Evolutionary conservation across 2,797 vertebrate species (phyloP).

Genomic region (Pipistrellus pygmaeus): DNA sequence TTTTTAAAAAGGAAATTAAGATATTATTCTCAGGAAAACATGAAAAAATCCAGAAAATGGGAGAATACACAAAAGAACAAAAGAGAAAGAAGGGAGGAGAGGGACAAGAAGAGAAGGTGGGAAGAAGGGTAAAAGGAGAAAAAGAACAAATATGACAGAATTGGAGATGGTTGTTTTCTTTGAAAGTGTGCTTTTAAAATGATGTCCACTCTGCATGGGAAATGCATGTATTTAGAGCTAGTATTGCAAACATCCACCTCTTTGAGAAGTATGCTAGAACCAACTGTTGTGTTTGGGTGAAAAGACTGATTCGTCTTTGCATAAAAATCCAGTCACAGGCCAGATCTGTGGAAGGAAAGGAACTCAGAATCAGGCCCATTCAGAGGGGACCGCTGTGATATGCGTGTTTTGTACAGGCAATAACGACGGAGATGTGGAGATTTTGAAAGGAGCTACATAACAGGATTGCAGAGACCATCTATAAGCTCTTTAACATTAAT

Average conservation of each 20-base stretch:
- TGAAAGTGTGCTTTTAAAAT: not conserved
- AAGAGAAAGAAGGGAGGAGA: too few relatives aligned
- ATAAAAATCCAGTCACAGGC: not conserved
- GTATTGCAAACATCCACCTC: not conserved
- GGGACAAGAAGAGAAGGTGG: too few relatives aligned
- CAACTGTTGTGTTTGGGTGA: not conserved
- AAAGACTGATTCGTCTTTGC: not conserved
- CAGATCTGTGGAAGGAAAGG: not conserved
- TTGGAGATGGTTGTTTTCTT: not conserved
- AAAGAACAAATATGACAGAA: too few relatives aligned
- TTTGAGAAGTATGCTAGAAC: not conserved
- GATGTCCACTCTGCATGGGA: not conserved
- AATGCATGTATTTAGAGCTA: not conserved
- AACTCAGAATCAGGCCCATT: not conserved
- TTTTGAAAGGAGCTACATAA: not conserved
- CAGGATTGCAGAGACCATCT: constrained; percentile 49
- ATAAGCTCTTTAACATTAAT: constrained; percentile 56
- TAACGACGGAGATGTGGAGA: not conserved
- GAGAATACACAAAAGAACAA: not conserved
- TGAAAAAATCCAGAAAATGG: constrained; percentile 10
- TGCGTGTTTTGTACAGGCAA: not conserved
- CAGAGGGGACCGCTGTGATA: not conserved
- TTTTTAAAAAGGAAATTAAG: not conserved
- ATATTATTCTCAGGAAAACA: not conserved
- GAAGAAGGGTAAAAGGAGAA: too few relatives aligned